A percentile compares a stretch with the other conserved stretches of the same genome.
Conservation (phyloP, 2,888 invertebrate genomes). For the Pachydiplax longipennis region DNA sequence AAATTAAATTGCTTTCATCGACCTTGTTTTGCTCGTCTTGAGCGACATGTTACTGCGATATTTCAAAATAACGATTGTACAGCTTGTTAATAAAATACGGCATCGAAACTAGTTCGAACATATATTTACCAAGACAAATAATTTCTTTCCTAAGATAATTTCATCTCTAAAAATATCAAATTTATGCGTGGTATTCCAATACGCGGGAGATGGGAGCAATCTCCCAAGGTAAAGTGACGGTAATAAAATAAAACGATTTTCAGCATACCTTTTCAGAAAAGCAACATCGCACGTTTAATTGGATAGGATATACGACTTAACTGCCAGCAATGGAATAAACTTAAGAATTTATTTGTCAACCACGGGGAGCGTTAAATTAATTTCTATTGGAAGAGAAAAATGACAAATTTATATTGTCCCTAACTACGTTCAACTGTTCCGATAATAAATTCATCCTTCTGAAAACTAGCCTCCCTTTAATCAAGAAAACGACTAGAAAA, state of each 20-base stretch:
- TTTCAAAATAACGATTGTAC: neutral
- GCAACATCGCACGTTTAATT: neutral
- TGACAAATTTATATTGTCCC: neutral
- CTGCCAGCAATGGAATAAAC: neutral
- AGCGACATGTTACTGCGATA: neutral
- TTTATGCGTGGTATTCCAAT: neutral
- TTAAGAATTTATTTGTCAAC: neutral
- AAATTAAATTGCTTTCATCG: neutral
- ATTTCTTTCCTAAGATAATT: neutral
- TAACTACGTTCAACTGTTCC: neutral
- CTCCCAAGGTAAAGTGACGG: neutral
- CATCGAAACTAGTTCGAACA: neutral
- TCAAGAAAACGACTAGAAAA: neutral
- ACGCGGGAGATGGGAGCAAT: neutral
- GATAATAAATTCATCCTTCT: neutral
- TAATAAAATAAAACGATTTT: neutral
- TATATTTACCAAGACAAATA: neutral
- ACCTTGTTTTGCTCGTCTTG: neutral
- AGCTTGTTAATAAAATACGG: neutral
- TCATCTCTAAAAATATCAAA: neutral
- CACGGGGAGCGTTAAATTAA: neutral
- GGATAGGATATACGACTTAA: neutral
- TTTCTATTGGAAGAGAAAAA: neutral
- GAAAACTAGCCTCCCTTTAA: neutral
- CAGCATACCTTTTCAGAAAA: neutral